These are phyloP conservation scores for Chunga burmeisteri DNA, from an alignment of 2,113 vertebrate species.

Conservation along the genomic window DNA sequence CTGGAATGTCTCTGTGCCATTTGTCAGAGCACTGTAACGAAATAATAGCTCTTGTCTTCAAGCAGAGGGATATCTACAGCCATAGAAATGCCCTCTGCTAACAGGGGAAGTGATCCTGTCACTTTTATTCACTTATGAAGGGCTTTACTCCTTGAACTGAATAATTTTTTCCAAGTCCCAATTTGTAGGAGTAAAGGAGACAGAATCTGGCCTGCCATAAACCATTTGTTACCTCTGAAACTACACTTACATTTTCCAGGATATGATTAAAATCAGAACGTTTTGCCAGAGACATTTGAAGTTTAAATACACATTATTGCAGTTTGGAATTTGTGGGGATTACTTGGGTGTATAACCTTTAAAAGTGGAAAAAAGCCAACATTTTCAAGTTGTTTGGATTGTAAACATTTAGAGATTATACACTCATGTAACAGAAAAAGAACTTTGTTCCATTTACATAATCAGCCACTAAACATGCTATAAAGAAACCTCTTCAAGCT, in stretches of 20 bases:
- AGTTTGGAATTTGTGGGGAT: slow-evolving; percentile 32
- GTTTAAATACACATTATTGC: slow-evolving; percentile 13
- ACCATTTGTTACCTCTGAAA: slow-evolving; percentile 30
- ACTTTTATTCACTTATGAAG: neutral
- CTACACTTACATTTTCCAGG: slow-evolving; percentile 11
- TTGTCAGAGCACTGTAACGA: neutral
- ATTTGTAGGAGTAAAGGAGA: neutral
- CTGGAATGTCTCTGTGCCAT: neutral
- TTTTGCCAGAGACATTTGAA: slow-evolving; percentile 30
- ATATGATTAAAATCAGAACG: neutral
- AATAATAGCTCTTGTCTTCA: neutral
- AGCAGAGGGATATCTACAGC: neutral
- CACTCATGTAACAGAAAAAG: neutral
- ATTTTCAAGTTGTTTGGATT: slow-evolving; percentile 27
- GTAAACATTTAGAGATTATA: slow-evolving; percentile 26
- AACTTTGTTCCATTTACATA: slow-evolving; percentile 23
- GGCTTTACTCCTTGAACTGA: neutral
- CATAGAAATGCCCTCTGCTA: neutral
- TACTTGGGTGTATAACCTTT: slow-evolving; percentile 22
- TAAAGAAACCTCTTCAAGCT: neutral
- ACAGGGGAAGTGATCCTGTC: neutral
- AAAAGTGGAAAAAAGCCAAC: slow-evolving; percentile 24
- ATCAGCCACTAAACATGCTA: neutral
- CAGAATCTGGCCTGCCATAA: neutral
- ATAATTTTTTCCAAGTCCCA: neutral